phyloP scores from a whole-genome alignment of 2,888 invertebrate genomes.

The Meiosimyza platycephala region DNA sequence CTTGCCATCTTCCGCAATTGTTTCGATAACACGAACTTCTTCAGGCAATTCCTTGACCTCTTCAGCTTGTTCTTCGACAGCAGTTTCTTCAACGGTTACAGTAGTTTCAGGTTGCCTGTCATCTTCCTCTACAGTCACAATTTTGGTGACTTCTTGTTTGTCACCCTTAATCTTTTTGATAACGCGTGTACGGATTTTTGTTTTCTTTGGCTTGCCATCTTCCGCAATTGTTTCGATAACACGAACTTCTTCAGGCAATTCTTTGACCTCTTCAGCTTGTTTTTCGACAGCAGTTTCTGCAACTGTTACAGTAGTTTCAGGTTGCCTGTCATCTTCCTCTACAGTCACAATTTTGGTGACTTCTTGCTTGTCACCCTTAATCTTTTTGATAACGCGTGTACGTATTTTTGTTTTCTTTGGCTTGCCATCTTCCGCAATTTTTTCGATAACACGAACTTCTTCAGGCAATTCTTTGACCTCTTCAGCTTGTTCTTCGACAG shows the following conservation, averaged over 20 bases:
- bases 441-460: constrained; percentile 40
- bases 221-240: constrained; percentile 38
- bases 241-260: constrained; percentile 35
- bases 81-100: constrained; percentile 39
- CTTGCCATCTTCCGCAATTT: constrained; percentile 36
- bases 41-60: too few species aligned
- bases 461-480: constrained; percentile 39
- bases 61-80: constrained; percentile 18
- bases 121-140: constrained; percentile 43
- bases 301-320: constrained; percentile 37
- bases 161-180: constrained; percentile 42
- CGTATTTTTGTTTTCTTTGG: constrained; percentile 38
- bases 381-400: constrained; percentile 35
- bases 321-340: constrained; percentile 41
- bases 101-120: constrained; percentile 40
- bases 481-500: constrained; percentile 23
- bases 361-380: constrained; percentile 37
- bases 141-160: constrained; percentile 43
- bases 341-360: constrained; percentile 42
- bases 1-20: constrained; percentile 40
- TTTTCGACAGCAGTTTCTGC: constrained; percentile 30
- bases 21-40: constrained; percentile 38
- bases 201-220: constrained; percentile 41
- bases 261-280: background rate
- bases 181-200: constrained; percentile 40